Evolutionary conservation across 2,113 vertebrate genomes (phyloP).

Genomic region (Camelus dromedarius): DNA sequence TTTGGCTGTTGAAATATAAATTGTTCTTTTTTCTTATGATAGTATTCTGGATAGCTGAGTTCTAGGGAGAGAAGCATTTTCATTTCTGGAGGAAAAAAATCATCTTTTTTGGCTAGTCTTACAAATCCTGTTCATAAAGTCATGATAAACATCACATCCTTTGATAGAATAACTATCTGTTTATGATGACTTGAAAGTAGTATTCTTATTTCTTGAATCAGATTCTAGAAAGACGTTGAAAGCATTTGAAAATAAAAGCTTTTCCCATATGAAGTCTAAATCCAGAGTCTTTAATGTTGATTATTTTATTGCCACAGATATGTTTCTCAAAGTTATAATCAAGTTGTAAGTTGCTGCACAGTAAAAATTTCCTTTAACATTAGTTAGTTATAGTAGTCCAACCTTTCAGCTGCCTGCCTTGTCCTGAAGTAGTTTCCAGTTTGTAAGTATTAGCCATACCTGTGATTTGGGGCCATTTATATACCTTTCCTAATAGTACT

Average conservation of each 20-base stretch:
- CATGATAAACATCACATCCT: not conserved
- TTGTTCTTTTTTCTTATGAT: not conserved
- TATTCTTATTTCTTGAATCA: conserved; percentile 18
- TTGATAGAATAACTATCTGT: not conserved
- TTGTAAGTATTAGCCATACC: not conserved
- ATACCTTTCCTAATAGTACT: not conserved
- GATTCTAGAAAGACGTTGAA: conserved; percentile 16
- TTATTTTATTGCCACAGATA: conserved; percentile 1
- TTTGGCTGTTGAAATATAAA: not conserved
- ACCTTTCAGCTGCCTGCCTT: not conserved
- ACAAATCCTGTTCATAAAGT: not conserved
- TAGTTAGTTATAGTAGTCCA: not conserved
- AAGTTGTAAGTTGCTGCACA: not conserved
- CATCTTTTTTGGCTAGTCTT: not conserved
- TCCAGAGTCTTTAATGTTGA: conserved; percentile 3
- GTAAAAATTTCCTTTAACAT: not conserved
- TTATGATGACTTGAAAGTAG: conserved; percentile 5
- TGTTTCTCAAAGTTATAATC: not conserved
- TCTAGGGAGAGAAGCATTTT: conserved; percentile 6
- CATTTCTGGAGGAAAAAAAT: not conserved
- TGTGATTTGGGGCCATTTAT: not conserved
- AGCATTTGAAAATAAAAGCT: conserved; percentile 29
- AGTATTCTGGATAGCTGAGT: not conserved
- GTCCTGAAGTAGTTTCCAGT: not conserved
- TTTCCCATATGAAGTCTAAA: conserved; percentile 30